Evolutionary conservation across 2,113 vertebrate species (phyloP).

Genomic region (Pontoporia blainvillei): DNA sequence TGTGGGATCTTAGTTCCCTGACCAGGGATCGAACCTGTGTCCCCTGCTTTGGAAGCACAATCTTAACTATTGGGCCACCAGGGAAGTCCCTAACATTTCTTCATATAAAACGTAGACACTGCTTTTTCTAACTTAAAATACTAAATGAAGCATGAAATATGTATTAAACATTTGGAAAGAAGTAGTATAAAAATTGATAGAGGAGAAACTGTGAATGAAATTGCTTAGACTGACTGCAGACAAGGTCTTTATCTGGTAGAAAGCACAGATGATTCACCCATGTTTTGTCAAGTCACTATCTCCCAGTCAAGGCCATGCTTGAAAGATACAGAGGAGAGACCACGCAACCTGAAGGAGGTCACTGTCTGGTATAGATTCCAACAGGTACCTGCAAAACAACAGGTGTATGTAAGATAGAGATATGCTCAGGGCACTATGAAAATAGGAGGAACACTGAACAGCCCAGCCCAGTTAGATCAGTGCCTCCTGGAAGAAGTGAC

Average conservation of each 20-base stretch:
- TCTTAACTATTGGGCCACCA: too few relatives aligned
- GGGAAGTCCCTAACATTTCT: neutral
- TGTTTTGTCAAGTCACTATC: neutral
- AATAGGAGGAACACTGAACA: neutral
- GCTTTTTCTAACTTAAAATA: neutral
- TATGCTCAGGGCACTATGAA: neutral
- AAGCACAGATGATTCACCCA: neutral
- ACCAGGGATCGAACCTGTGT: too few relatives aligned
- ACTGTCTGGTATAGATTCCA: neutral
- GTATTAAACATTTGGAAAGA: conserved; percentile 1
- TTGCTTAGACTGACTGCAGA: neutral
- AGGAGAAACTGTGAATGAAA: neutral
- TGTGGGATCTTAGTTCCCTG: too few relatives aligned
- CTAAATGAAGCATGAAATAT: neutral
- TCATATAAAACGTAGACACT: neutral
- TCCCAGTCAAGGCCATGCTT: neutral
- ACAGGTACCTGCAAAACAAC: neutral
- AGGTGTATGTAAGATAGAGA: neutral
- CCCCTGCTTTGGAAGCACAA: too few relatives aligned
- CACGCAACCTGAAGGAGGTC: neutral
- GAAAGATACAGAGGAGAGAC: neutral
- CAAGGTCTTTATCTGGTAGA: neutral
- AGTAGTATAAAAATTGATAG: neutral
- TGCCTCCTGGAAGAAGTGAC: neutral
- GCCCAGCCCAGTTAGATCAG: neutral